These are phyloP conservation scores for Tupaia chinensis DNA, from an alignment of 2,113 vertebrate species.

Conservation along the genomic window DNA sequence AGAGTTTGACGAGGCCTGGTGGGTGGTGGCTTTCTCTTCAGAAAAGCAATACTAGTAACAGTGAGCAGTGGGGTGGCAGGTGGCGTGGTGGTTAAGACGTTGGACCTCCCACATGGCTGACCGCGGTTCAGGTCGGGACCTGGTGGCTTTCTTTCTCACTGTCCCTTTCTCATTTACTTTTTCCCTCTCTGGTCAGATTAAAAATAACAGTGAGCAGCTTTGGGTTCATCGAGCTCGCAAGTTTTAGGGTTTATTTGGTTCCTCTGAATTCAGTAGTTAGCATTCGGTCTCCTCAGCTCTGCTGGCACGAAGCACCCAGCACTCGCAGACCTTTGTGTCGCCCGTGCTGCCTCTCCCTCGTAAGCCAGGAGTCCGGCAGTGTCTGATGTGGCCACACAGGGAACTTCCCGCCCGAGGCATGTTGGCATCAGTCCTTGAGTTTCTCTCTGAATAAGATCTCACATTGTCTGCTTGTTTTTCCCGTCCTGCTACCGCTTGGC, in stretches of 20 bases:
- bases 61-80: no score
- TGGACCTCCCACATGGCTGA: no score
- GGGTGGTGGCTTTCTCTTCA: neutral
- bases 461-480: neutral
- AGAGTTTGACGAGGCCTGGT: neutral
- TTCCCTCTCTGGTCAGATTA: no score
- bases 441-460: neutral
- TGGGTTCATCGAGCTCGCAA: neutral
- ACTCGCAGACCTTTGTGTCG: no score
- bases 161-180: no score
- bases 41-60: fast-evolving
- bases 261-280: no score
- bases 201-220: neutral
- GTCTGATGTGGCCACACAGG: neutral
- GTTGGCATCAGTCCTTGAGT: neutral
- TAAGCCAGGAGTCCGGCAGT: neutral
- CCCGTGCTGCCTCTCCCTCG: neutral
- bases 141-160: no score
- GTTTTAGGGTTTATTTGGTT: neutral
- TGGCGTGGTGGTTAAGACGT: no score
- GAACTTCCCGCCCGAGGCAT: neutral
- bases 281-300: no score
- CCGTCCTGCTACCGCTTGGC: neutral
- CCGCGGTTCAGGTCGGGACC: no score
- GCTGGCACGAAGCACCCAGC: no score